These are phyloP conservation scores for Eudyptes chrysolophus DNA, from an alignment of 2,113 vertebrate genomes.

Conservation along the genomic window DNA sequence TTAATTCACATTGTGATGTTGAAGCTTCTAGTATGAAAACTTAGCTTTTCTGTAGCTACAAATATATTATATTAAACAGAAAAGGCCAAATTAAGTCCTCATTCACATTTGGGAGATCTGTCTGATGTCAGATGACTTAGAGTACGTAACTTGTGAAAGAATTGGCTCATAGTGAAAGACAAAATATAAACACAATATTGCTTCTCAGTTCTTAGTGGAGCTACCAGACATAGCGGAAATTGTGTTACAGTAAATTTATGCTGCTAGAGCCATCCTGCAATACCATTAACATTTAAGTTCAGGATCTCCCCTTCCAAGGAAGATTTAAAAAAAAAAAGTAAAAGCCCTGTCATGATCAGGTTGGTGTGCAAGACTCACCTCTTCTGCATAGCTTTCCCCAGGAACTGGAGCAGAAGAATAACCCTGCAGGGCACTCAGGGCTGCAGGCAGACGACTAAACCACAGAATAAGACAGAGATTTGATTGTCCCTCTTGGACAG, in stretches of 20 bases:
- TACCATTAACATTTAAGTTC: neutral
- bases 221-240: neutral
- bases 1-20: neutral
- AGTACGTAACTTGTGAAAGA: neutral
- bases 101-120: neutral
- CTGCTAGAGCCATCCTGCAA: neutral
- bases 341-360: neutral
- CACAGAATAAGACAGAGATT: neutral
- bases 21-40: neutral
- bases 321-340: neutral
- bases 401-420: constrained; percentile 58
- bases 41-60: neutral
- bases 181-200: neutral
- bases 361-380: neutral
- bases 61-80: neutral
- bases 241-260: neutral
- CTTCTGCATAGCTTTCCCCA: neutral
- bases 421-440: neutral
- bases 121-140: neutral
- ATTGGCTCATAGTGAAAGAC: neutral
- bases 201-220: neutral
- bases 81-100: neutral
- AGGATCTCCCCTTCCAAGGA: neutral
- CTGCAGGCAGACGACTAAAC: neutral
- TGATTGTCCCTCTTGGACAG: neutral